Percentiles rank a stretch among this genome's conserved stretches.
Evolutionary conservation across 2,113 vertebrate species (phyloP).

Genomic region (Notarius lentiginosus): DNA sequence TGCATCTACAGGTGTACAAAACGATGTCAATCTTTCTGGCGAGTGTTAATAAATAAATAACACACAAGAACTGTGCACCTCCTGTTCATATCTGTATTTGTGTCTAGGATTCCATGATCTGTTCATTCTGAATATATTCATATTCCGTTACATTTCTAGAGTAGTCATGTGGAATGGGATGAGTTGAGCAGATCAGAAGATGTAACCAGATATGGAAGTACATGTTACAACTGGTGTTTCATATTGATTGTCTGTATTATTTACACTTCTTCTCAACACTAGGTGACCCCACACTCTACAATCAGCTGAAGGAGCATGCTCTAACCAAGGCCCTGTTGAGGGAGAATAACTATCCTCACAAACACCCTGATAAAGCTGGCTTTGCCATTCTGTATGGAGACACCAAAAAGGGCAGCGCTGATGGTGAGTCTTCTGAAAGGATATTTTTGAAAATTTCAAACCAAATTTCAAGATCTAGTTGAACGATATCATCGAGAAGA

Average conservation of each 20-base stretch:
- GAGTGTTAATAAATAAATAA: neutral
- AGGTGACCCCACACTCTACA: slow-evolving; percentile 69
- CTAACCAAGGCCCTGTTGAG: slow-evolving; percentile 71
- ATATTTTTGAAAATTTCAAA: neutral
- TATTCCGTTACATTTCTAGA: neutral
- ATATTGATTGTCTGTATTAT: neutral
- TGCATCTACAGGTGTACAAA: neutral
- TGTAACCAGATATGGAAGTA: neutral
- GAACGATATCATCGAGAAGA: neutral
- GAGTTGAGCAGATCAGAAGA: neutral
- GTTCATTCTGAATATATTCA: neutral
- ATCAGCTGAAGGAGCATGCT: slow-evolving; percentile 73
- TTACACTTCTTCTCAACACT: slow-evolving; percentile 8
- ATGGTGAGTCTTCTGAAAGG: slow-evolving; percentile 57
- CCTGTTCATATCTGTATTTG: neutral
- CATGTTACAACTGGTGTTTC: neutral
- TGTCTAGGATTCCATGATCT: neutral
- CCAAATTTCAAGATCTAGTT: neutral
- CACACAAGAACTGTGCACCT: neutral
- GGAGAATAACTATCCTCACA: slow-evolving; percentile 74
- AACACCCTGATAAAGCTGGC: slow-evolving; percentile 70
- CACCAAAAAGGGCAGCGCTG: slow-evolving; percentile 64
- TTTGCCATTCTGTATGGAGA: slow-evolving; percentile 66
- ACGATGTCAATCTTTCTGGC: neutral
- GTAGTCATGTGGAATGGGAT: neutral